A percentile compares a stretch with the other conserved stretches of the same genome.
phyloP scores from a whole-genome alignment of 2,888 invertebrate genomes.

The Thysanoteuthis rhombus region DNA sequence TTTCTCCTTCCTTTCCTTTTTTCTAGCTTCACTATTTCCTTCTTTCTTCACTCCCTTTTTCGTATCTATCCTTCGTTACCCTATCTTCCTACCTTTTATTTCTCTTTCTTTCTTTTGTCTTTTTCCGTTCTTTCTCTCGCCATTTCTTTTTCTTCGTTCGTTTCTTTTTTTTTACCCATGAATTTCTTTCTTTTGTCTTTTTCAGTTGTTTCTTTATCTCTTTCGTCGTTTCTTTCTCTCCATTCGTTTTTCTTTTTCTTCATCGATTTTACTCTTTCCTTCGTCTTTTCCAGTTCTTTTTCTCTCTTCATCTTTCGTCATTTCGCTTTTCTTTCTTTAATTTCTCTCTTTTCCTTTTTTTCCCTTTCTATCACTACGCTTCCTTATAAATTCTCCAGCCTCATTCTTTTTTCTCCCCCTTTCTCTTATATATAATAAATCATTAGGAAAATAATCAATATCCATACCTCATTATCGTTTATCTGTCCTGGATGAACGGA shows the following conservation, averaged over 20 bases:
- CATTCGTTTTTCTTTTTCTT: background rate
- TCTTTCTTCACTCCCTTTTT: background rate
- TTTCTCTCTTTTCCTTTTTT: background rate
- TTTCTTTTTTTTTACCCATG: too few species aligned
- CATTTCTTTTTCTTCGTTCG: too few species aligned
- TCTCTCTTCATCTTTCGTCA: background rate
- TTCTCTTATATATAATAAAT: background rate
- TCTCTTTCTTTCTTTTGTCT: background rate
- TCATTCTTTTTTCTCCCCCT: background rate
- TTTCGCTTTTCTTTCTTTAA: background rate
- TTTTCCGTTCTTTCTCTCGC: too few species aligned
- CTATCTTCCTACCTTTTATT: background rate
- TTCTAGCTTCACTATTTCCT: background rate
- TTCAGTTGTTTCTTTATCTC: too few species aligned
- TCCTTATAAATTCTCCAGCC: background rate
- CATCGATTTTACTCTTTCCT: background rate
- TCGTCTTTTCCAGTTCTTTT: background rate
- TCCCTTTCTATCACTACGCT: background rate
- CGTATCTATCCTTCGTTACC: background rate
- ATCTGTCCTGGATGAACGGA: too few species aligned
- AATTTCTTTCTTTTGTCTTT: too few species aligned
- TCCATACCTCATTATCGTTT: background rate
- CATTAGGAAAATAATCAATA: background rate
- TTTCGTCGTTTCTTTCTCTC: too few species aligned
- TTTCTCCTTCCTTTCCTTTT: background rate